These are phyloP conservation scores for Syngnathus floridae DNA, from an alignment of 2,113 vertebrate genomes.

Conservation along the genomic window DNA sequence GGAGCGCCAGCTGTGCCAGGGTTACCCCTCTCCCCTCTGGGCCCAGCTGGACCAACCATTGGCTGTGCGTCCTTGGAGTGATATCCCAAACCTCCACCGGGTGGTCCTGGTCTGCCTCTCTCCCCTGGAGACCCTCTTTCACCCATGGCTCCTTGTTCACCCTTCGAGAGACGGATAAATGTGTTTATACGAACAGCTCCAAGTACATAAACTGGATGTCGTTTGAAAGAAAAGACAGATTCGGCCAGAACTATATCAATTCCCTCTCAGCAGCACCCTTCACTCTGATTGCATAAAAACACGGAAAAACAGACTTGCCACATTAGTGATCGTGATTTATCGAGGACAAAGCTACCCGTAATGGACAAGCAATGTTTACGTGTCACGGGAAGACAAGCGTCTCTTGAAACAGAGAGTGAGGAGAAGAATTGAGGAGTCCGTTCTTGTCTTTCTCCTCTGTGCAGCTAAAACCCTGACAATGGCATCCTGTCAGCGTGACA, in stretches of 20 bases:
- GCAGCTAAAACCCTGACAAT: conserved; percentile 66
- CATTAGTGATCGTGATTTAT: conserved; percentile 65
- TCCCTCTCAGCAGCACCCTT: conserved; percentile 17
- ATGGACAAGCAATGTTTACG: conserved; percentile 65
- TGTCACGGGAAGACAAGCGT: conserved; percentile 45
- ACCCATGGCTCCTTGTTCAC: conserved; percentile 78
- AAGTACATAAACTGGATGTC: background rate
- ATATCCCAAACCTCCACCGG: conserved; percentile 70
- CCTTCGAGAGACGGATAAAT: conserved; percentile 62
- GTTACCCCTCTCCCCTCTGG: conserved; percentile 83
- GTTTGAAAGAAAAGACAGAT: background rate
- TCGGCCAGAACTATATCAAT: conserved; percentile 20
- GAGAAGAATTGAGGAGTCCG: conserved; percentile 49
- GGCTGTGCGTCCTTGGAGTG: conserved; percentile 81
- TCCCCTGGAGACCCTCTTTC: conserved; percentile 80
- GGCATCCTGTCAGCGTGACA: conserved; percentile 66
- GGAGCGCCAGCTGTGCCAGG: conserved; percentile 72
- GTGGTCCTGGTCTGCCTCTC: conserved; percentile 84
- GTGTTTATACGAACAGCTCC: background rate
- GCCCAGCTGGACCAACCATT: conserved; percentile 77
- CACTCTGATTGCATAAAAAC: conserved; percentile 28
- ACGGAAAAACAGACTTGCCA: conserved; percentile 12
- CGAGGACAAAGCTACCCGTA: conserved; percentile 53
- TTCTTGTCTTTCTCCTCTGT: conserved; percentile 45
- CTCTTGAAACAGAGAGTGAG: conserved; percentile 52